A percentile compares a stretch with the other conserved stretches of the same genome.
phyloP scores from a whole-genome alignment of 2,113 vertebrate species.

The Hyla sarda region DNA sequence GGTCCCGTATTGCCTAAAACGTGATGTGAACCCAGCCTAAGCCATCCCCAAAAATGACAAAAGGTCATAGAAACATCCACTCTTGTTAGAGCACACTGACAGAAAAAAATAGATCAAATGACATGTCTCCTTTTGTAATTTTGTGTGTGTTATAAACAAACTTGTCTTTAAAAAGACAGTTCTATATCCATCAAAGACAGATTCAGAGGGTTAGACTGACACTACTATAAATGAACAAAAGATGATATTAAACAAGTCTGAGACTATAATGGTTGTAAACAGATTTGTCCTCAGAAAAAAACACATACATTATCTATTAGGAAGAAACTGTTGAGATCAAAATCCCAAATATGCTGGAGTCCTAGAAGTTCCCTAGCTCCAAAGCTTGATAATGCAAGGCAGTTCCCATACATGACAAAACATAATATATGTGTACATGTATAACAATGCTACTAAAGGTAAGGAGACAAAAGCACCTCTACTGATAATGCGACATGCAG shows the following conservation, averaged over 20 bases:
- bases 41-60: too few relatives aligned
- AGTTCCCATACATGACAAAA: background rate
- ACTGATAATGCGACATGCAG: too few relatives aligned
- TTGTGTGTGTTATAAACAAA: background rate
- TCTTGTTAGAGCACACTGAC: background rate
- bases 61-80: background rate
- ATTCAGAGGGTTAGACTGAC: background rate
- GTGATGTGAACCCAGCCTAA: too few relatives aligned
- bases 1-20: too few relatives aligned
- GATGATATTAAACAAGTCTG: background rate
- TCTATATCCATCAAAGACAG: background rate
- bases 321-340: background rate
- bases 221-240: background rate
- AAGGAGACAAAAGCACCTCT: background rate
- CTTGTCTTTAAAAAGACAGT: background rate
- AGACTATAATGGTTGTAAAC: background rate
- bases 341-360: background rate
- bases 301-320: background rate
- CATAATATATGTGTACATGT: background rate
- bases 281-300: constrained; percentile 20
- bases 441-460: too few relatives aligned
- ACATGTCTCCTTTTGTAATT: background rate
- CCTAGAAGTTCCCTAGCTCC: background rate
- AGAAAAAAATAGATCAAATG: background rate
- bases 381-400: background rate